Evolutionary conservation across 2,797 vertebrate species (phyloP), one percentile per base, ranked within the genome.

Genomic region (Lycodopsis pacificus): DNA sequence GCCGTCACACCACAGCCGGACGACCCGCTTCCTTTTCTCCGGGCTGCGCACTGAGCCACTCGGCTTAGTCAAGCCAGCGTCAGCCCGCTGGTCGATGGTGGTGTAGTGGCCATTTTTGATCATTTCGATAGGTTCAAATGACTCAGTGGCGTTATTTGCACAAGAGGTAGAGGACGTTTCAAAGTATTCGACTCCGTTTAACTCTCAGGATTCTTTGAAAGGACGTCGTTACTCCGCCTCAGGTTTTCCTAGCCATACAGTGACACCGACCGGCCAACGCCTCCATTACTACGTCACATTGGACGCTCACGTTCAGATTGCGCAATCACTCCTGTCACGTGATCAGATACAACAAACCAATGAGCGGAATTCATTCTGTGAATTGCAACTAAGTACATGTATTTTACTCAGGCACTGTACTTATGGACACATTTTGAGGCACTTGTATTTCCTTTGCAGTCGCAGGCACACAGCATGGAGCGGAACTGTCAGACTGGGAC

Each of bases 1-100:
- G 66, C 98, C 98, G 63, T 98, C 98, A 77, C 97, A 98, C 97
- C 97, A 98, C 82, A 98, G 89, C 65, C 97, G 95, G 25, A 97
- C 91, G 4, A 93, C 65, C 19, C 95, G 91, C 51, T 90, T 94
- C 79, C 94, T 91, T 57, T 95, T 95, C 86, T 93, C 91, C 57
- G 91, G 88, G 58, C 92, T 91, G 54, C 93, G 25, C 46, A 25
- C 11, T 15, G 88, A 53, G 1, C 12, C 68, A 0, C 71, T 86
- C 73, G 89, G 80, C 25, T 76, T 63, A 32, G 48, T 25, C 67
- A 58, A 12, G 1, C 80, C 89, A 58, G 77, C 79, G 68, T 82
- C 89, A 17, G 42, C 76, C 4, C 46, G 69, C 40, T 59, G 56
- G 0, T 86, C 88, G 27, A 40, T 27, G n/a, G 67, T 34, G 3